Conservation (phyloP, 1,140 invertebrate species). For the Halyomorpha halys region DNA sequence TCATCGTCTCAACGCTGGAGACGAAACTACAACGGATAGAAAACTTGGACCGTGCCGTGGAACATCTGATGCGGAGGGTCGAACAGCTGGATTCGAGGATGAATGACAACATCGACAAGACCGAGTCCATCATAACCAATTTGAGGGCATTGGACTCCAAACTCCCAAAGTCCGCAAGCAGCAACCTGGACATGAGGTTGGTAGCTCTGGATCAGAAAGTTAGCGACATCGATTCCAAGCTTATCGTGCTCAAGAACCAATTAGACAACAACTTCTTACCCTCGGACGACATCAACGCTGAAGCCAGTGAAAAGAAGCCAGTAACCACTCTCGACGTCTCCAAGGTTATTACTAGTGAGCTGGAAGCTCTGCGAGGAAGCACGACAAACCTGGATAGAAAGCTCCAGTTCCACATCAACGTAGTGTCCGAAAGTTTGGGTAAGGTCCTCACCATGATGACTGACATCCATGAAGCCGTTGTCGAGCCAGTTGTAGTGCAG, state of each 20-base stretch:
- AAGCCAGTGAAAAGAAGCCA: slow-evolving; percentile 73
- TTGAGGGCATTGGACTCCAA: slow-evolving; percentile 58
- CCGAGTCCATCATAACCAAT: slow-evolving; percentile 65
- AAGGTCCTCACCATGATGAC: slow-evolving; percentile 63
- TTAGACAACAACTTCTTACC: slow-evolving; percentile 68
- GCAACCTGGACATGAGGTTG: slow-evolving; percentile 49
- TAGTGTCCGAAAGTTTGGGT: slow-evolving; percentile 67
- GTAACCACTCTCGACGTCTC: slow-evolving; percentile 62
- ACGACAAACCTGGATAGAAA: slow-evolving; percentile 71
- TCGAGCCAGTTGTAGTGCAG: slow-evolving; percentile 40
- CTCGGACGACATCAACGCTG: slow-evolving; percentile 67
- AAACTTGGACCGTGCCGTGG: slow-evolving; percentile 73
- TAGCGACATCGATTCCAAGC: slow-evolving; percentile 64
- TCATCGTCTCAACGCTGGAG: slow-evolving; percentile 74
- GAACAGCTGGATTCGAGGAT: slow-evolving; percentile 68
- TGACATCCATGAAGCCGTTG: slow-evolving; percentile 68
- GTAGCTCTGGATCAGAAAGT: slow-evolving; percentile 67
- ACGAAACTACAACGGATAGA: slow-evolving; percentile 76
- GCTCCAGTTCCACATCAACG: slow-evolving; percentile 70
- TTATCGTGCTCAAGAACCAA: slow-evolving; percentile 65
- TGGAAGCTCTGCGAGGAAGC: slow-evolving; percentile 58
- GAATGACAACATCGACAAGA: slow-evolving; percentile 72
- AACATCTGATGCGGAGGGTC: slow-evolving; percentile 70
- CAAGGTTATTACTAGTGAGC: slow-evolving; percentile 63
- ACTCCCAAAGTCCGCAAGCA: slow-evolving; percentile 38